Base-by-base conservation (phyloP, 1,140 invertebrate species). In the Physella acuta region DNA sequence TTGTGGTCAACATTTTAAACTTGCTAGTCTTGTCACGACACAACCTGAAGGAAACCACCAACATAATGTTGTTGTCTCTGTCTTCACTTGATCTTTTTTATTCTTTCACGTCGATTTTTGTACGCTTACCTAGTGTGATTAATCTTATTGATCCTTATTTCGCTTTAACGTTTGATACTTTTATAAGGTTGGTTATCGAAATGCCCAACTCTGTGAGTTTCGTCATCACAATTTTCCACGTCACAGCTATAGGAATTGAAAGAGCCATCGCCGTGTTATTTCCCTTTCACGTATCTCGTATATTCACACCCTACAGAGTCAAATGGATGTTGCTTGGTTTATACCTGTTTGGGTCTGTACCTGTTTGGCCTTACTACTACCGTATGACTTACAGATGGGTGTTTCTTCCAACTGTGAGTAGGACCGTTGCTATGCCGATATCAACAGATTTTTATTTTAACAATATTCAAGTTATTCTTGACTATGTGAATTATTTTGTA, bases 1-100 rank as follows among this genome's bases (percentile, higher is more conserved):
- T 26, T n/a, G 30, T 64, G 14, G 62, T 39, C 28, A 64, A 64
- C 44, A 20, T 31, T 11, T 2, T 64, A 3, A 64, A 37, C 26
- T 24, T 64, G 16, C 31, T 64, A 1, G 49, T 64, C 44, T 14
- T 64, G 5, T 8, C 16, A 28, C 39, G 49, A 1, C n/a, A 28
- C 30, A 49, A 49, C 11, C 52, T 64, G 8, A 36, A 30, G 34
- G 62, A 64, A 24, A 64, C 26, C 26, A 64, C n/a, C 17, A 64
- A 51, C 16, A 64, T 64, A 14, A 16, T 64, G 2, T 36, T 64
- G 11, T 20, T 64, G 30, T 51, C 62, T 31, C 20, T 64, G 20
- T 37, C 62, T 1, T 1, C 31, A 1, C 1, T 24, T 20, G 62
- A 64, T 36, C 49, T 64, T 2, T 51, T 53, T 24, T 64, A 14